phyloP scores from a whole-genome alignment of 2,888 invertebrate species.

The Nymphalis c-album region DNA sequence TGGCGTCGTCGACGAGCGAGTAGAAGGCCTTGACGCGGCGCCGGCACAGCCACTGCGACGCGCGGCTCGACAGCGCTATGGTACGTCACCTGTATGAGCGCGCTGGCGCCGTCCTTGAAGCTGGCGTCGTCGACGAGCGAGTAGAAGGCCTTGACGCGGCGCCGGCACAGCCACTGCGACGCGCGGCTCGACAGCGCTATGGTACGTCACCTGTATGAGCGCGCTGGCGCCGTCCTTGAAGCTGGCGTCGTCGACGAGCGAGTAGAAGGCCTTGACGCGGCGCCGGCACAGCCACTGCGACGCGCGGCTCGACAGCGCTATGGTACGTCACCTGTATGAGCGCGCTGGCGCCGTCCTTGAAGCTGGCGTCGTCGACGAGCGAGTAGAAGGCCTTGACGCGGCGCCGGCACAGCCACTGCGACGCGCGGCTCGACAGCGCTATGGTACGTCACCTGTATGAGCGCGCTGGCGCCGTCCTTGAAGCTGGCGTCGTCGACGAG shows the following conservation, averaged over 20 bases:
- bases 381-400: conserved; percentile 96
- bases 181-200: too few relatives aligned
- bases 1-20: conserved; percentile 88
- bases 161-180: conserved; percentile 90
- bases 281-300: conserved; percentile 91
- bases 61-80: too few relatives aligned
- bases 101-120: conserved; percentile 90
- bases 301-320: too few relatives aligned
- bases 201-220: conserved; percentile 91
- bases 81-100: conserved; percentile 92
- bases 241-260: conserved; percentile 87
- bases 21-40: conserved; percentile 97
- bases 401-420: conserved; percentile 90
- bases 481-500: conserved; percentile 89
- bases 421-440: too few relatives aligned
- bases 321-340: conserved; percentile 92
- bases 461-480: conserved; percentile 89
- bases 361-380: conserved; percentile 88
- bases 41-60: conserved; percentile 90
- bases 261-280: conserved; percentile 96
- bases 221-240: conserved; percentile 91
- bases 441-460: conserved; percentile 93
- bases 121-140: conserved; percentile 88
- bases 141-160: conserved; percentile 96
- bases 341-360: conserved; percentile 90